Base-by-base conservation (phyloP, 2,797 vertebrate genomes). In the Erpetoichthys calabaricus region DNA sequence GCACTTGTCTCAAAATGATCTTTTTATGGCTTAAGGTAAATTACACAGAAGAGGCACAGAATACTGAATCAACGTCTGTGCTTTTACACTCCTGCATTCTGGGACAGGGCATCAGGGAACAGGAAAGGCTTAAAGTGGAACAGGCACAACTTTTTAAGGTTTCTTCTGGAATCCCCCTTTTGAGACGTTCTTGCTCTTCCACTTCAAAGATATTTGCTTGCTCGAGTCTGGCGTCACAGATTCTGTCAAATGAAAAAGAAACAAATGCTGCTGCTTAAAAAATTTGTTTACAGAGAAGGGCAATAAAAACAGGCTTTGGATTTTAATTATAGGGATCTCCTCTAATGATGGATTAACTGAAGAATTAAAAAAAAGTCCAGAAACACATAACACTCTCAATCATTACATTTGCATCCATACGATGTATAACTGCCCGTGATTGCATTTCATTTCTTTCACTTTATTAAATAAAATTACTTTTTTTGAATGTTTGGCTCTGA, bases 191-290 rank as follows among this genome's bases (percentile, higher is more conserved):
- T 67, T 94, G 76, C 70, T 91, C 91, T 69, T 97, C 96, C 73
- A 98, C 83, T 68, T 97, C 84, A 82, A 98, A 99, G 74, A 97
- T 76, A 74, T 94, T 89, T 57, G 83, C 74, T 70, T 95, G 88
- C 64, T 96, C 94, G 6, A 77, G 80, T 66, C 84, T 80, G 3
- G 83, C 87, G 4, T 98, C 95, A 3, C 92, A 93, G 78, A 99
- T 97, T 70, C 94, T 99, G 64, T 1, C 62, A 56, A 5, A 25
- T 25, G 2, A 25, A 25, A 41, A 46, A 4, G 41, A 3, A 56
- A n/a, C 4, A 45, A 46, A 6, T 8, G 56, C n/a, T 6, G 25
- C 4, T n/a, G 25, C 8, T 8, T 45, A 45, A 4, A 45, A 4
- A 3, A 10, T 44, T n/a, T 4, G 10, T 5, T 56, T 25, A 25